phyloP scores from a whole-genome alignment of 2,797 vertebrate species.

The Sebastes steindachneri region DNA sequence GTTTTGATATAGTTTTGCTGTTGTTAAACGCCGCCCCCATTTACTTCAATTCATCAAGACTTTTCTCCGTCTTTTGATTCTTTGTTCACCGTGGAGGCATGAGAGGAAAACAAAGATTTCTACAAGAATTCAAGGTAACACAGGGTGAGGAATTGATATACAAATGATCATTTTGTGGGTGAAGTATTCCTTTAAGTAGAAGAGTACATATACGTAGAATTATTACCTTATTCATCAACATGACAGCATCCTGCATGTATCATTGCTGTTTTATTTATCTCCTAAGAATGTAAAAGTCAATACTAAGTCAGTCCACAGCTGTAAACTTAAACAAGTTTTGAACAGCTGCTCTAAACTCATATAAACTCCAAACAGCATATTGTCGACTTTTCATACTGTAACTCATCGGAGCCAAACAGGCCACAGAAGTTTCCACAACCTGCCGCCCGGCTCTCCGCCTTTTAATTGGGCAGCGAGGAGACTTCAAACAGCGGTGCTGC shows the following conservation, averaged over 20 bases:
- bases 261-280: neutral
- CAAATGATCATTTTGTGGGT: too few relatives aligned
- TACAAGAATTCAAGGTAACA: too few relatives aligned
- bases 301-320: neutral
- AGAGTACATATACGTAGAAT: too few relatives aligned
- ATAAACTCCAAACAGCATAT: neutral
- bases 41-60: too few relatives aligned
- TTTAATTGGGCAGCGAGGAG: slow-evolving; percentile 61
- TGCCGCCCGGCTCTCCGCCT: neutral
- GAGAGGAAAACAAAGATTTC: too few relatives aligned
- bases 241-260: neutral
- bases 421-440: slow-evolving; percentile 31
- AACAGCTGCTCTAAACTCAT: neutral
- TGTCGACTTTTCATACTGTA: neutral
- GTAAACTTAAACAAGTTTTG: neutral
- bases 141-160: too few relatives aligned
- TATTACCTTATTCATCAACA: rapidly evolving
- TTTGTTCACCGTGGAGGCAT: too few relatives aligned
- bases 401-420: slow-evolving; percentile 27
- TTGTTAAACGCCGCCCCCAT: too few relatives aligned
- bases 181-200: too few relatives aligned
- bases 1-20: too few relatives aligned
- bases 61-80: too few relatives aligned
- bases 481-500: slow-evolving; percentile 54
- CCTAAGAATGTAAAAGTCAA: neutral